phyloP scores from a whole-genome alignment of 2,113 vertebrate genomes.

The Gambusia holbrooki region DNA sequence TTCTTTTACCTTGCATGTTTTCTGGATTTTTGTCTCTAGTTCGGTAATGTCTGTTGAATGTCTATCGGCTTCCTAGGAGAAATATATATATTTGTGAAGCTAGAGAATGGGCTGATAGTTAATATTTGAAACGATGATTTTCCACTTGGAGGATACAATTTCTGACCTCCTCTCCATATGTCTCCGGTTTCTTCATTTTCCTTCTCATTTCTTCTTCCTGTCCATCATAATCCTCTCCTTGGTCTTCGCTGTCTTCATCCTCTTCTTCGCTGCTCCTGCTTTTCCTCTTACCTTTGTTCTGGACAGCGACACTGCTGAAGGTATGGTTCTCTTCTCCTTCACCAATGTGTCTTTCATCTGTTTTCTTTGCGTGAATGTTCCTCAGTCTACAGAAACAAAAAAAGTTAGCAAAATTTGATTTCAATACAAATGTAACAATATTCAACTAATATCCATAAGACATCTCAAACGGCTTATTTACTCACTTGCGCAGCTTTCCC shows the following conservation, averaged over 20 bases:
- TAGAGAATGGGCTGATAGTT: no score
- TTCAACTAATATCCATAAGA: not conserved
- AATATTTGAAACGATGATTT: conserved; percentile 7
- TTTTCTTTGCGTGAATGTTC: conserved; percentile 90
- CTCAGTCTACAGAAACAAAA: conserved; percentile 81
- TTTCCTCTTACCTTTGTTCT: conserved; percentile 88
- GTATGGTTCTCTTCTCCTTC: conserved; percentile 79
- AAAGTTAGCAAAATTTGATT: not conserved
- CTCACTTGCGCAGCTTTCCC: conserved; percentile 97
- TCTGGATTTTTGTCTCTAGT: conserved; percentile 94
- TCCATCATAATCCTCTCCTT: conserved; percentile 84
- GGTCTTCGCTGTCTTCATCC: conserved; percentile 89
- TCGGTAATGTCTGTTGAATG: conserved; percentile 90
- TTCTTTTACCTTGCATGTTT: conserved; percentile 86
- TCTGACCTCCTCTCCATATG: conserved; percentile 95
- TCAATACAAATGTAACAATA: not conserved
- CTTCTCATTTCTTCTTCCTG: conserved; percentile 91
- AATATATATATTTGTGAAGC: not conserved
- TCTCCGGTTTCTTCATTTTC: conserved; percentile 88
- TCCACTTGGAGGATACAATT: conserved; percentile 54
- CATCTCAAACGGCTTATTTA: conserved; percentile 29
- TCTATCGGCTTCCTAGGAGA: conserved; percentile 87
- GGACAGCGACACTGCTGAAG: conserved; percentile 74
- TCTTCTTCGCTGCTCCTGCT: conserved; percentile 91
- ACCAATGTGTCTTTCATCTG: conserved; percentile 83